Conservation (phyloP, 2,113 vertebrate genomes). For the rabbit (Oryctolagus cuniculus) region DNA sequence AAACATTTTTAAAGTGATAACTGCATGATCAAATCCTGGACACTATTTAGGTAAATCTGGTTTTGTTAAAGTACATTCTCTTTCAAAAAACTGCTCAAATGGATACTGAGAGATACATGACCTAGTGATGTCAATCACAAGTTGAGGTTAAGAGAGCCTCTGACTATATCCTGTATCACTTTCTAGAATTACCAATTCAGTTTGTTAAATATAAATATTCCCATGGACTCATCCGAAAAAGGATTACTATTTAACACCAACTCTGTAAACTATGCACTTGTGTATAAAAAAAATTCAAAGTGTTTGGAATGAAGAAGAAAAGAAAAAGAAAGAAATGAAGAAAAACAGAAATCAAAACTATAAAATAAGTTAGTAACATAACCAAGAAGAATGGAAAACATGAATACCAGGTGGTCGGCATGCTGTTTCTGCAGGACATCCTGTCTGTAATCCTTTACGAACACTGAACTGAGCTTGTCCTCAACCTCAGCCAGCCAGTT, state of each 20-base stretch:
- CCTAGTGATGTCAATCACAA: slow-evolving; percentile 22
- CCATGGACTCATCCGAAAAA: background rate
- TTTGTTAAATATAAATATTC: slow-evolving; percentile 46
- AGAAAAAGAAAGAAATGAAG: slow-evolving; percentile 68
- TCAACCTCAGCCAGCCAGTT: slow-evolving; percentile 99
- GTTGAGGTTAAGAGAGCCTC: background rate
- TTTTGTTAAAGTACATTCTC: slow-evolving; percentile 43
- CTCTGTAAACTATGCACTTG: background rate
- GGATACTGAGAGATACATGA: background rate
- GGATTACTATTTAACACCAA: slow-evolving; percentile 42
- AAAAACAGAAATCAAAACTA: slow-evolving; percentile 69
- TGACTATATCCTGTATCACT: background rate
- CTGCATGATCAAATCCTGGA: slow-evolving; percentile 11
- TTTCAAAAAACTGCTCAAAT: slow-evolving; percentile 11
- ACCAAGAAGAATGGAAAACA: slow-evolving; percentile 81
- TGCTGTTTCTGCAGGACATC: slow-evolving; percentile 95
- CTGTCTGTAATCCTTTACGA: slow-evolving; percentile 94
- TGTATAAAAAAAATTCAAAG: slow-evolving; percentile 65
- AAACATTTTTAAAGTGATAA: slow-evolving; percentile 49
- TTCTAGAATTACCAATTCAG: slow-evolving; percentile 44
- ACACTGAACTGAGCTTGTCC: slow-evolving; percentile 95
- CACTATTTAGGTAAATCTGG: background rate
- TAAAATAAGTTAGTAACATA: slow-evolving; percentile 76
- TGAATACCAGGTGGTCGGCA: slow-evolving; percentile 95
- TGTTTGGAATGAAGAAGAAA: slow-evolving; percentile 62